These are phyloP conservation scores for Schizotus pectinicornis DNA, from an alignment of 2,888 invertebrate genomes.

Conservation along the genomic window DNA sequence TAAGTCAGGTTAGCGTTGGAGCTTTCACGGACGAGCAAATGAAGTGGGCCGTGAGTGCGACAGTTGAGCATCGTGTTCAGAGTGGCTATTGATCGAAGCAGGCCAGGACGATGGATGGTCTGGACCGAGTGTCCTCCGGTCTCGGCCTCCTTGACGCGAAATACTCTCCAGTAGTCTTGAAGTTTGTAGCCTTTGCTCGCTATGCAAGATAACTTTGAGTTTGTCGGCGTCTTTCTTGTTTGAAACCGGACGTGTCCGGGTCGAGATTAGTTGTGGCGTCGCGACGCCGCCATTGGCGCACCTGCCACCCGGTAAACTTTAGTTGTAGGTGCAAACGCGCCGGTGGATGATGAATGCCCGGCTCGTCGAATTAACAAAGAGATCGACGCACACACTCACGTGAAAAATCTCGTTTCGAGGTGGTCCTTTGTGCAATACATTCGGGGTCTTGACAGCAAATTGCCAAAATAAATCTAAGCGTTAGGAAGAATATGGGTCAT, in stretches of 20 bases:
- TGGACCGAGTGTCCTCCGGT: conserved; percentile 24
- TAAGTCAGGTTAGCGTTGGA: conserved; percentile 25
- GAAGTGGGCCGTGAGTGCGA: conserved; percentile 41
- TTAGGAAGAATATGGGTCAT: conserved; percentile 29
- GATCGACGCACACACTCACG: background rate
- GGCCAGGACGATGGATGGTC: conserved; percentile 28
- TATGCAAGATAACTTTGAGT: conserved; percentile 17
- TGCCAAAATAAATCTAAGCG: conserved; percentile 31
- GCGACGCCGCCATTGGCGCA: conserved; percentile 3
- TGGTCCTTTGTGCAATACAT: conserved; percentile 28
- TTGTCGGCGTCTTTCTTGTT: conserved; percentile 24
- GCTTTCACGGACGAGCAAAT: conserved; percentile 29
- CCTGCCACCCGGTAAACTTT: too few relatives aligned
- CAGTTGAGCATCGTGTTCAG: conserved; percentile 37
- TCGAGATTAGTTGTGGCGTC: conserved; percentile 19
- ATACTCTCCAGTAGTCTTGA: conserved; percentile 6
- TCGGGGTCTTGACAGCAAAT: conserved; percentile 31
- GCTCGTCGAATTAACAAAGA: conserved; percentile 6
- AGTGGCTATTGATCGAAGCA: conserved; percentile 26
- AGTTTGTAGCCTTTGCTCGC: conserved; percentile 8
- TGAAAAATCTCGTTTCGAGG: conserved; percentile 26
- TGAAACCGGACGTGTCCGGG: conserved; percentile 15
- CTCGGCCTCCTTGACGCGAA: conserved; percentile 4
- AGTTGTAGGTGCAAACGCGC: too few relatives aligned
- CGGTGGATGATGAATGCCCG: background rate